phyloP scores from a whole-genome alignment of 1,140 invertebrate species.

The Pogonomyrmex barbatus region DNA sequence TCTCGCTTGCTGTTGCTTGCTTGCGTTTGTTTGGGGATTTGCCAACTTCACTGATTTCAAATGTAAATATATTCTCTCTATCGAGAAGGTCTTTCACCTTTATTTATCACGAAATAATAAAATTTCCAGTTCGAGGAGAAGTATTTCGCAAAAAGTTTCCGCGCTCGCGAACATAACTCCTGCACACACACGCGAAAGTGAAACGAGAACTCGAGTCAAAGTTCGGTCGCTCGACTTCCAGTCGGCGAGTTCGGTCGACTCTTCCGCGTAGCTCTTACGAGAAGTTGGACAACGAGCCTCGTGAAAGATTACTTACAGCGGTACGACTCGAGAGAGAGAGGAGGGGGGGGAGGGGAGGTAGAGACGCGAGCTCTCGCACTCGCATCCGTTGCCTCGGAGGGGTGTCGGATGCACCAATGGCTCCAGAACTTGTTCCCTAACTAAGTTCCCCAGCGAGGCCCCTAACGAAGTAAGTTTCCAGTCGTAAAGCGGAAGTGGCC shows the following conservation, averaged over 20 bases:
- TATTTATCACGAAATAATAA: not conserved
- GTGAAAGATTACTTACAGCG: constrained; percentile 65
- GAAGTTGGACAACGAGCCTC: constrained; percentile 56
- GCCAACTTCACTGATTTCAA: too few species aligned
- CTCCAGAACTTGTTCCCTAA: constrained; percentile 69
- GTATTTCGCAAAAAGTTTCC: constrained; percentile 22
- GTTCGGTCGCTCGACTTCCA: constrained; percentile 31
- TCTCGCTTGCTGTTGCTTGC: not conserved
- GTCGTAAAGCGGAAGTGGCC: constrained; percentile 73
- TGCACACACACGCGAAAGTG: constrained; percentile 45
- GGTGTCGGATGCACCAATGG: constrained; percentile 68
- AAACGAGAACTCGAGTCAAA: constrained; percentile 49
- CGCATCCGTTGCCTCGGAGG: constrained; percentile 26
- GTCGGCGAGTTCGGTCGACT: constrained; percentile 22
- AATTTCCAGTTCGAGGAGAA: not conserved
- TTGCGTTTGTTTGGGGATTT: too few species aligned
- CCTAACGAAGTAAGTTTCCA: constrained; percentile 79
- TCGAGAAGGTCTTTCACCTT: not conserved
- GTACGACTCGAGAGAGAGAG: not conserved
- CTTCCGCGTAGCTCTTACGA: constrained; percentile 50
- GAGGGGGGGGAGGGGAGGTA: not conserved
- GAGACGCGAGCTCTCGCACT: not conserved
- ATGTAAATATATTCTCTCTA: not conserved
- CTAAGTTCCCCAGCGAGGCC: constrained; percentile 65
- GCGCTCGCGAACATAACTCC: constrained; percentile 16